These are phyloP conservation scores for Cephus runcator DNA, from an alignment of 2,888 invertebrate genomes.

Conservation along the genomic window DNA sequence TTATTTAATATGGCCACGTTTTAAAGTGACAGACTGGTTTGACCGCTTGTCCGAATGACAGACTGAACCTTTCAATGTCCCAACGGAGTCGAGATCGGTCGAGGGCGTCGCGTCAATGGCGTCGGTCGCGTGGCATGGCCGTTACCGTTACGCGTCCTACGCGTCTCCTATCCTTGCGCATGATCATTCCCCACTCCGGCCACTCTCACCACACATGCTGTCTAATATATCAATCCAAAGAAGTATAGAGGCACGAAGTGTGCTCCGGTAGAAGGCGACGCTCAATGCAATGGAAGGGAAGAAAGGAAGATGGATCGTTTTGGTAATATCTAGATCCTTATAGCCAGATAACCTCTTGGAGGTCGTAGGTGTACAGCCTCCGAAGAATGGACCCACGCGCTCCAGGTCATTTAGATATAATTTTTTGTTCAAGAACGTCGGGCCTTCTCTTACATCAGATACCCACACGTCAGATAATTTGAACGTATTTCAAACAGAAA, in stretches of 20 bases:
- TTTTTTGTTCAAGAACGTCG: neutral
- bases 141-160: neutral
- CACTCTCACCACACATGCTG: neutral
- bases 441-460: neutral
- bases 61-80: slow-evolving; percentile 29
- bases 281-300: neutral
- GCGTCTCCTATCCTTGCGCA: neutral
- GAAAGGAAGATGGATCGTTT: neutral
- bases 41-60: slow-evolving; percentile 35
- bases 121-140: slow-evolving; percentile 5
- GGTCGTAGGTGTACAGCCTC: neutral
- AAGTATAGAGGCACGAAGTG: neutral
- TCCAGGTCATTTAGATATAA: neutral
- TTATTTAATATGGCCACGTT: slow-evolving; percentile 38
- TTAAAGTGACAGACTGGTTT: slow-evolving; percentile 34
- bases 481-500: neutral
- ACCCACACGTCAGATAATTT: neutral
- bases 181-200: neutral
- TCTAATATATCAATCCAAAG: neutral
- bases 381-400: neutral
- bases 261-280: neutral
- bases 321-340: neutral
- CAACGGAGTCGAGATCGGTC: slow-evolving; percentile 21
- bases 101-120: neutral
- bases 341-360: neutral